phyloP scores from a whole-genome alignment of 1,140 invertebrate genomes.

The Lucilia cuprina region DNA sequence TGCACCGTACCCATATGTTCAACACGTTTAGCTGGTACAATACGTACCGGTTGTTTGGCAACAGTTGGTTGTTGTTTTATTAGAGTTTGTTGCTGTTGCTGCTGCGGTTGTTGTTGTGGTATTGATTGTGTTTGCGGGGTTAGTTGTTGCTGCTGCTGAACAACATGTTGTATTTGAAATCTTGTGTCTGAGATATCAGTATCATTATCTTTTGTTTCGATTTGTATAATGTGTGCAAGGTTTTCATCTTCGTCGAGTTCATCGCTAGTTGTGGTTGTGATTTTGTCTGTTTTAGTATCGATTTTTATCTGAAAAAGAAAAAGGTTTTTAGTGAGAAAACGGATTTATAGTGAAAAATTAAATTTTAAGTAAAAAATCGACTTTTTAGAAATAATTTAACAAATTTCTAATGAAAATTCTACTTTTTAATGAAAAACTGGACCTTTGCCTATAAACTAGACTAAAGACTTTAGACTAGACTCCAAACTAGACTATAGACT shows the following conservation, averaged over 20 bases:
- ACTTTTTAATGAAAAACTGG: no score
- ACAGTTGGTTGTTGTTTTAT: slow-evolving; percentile 28
- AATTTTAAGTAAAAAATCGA: no score
- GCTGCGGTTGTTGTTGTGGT: slow-evolving; percentile 25
- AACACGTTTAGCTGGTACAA: slow-evolving; percentile 38
- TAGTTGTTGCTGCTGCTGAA: neutral
- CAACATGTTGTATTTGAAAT: neutral
- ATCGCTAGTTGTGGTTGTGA: neutral
- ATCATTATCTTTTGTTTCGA: slow-evolving; percentile 32
- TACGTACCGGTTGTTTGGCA: slow-evolving; percentile 41
- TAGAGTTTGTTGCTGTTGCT: slow-evolving; percentile 13
- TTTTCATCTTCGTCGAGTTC: slow-evolving; percentile 15
- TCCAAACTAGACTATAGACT: no score
- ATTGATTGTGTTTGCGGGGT: neutral
- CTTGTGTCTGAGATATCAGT: slow-evolving; percentile 13
- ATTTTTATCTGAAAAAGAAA: slow-evolving; percentile 14
- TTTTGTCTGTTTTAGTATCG: neutral
- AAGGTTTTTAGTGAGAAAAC: no score
- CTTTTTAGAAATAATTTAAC: no score
- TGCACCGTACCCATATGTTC: slow-evolving; percentile 52
- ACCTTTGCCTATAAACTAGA: no score
- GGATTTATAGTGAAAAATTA: no score
- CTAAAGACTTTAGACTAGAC: no score
- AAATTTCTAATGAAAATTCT: no score
- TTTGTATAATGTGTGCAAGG: slow-evolving; percentile 34